Evolutionary conservation across 92 coral and sea anemone species (phyloP), one percentile per base, ranked within the genome.

Genomic region (Zoanthus solanderi): DNA sequence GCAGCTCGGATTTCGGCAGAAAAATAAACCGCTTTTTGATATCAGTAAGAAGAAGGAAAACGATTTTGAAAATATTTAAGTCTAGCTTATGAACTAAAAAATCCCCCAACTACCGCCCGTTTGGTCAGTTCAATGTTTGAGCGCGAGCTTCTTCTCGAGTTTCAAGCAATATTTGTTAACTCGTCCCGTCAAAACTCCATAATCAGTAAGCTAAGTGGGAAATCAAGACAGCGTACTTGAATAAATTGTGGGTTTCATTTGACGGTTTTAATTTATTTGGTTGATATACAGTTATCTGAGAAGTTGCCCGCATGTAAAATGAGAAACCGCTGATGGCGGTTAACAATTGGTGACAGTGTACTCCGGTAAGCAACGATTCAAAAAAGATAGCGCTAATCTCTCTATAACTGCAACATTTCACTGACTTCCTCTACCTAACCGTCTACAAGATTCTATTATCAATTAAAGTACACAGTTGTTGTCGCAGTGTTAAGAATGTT

Each of bases 241-340:
- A 83, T 88, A 84, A 89, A 80, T 83, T 89, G 94, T 88, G 94
- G 98, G 93, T 77, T 92, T 89, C 86, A 76, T 87, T 81, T 86
- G 85, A 91, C 89, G 94, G 98, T 95, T 95, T 93, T 94, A 86
- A 91, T 95, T 93, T 95, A 96, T 90, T 73, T 71, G 91, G 91
- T 95, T 95, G 98, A 93, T 93, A 95, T 90, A 92, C 80, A 89
- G 98, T 89, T 91, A 95, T 93, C 92, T 95, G 98, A 95, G 98
- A 95, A 93, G 92, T 83, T 83, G 80, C 90, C 89, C 90, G 93
- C 87, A 85, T 92, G 97, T 94, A 94, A 94, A 95, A 88, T 90
- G 98, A 95, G 98, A 87, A 94, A 89, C 92, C 92, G 65, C 85
- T 79, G 84, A 79, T 58, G 84, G 71, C 72, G 54, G 72, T 44